phyloP scores from a whole-genome alignment of 2,797 vertebrate genomes.

The Hephaestus fuliginosus region DNA sequence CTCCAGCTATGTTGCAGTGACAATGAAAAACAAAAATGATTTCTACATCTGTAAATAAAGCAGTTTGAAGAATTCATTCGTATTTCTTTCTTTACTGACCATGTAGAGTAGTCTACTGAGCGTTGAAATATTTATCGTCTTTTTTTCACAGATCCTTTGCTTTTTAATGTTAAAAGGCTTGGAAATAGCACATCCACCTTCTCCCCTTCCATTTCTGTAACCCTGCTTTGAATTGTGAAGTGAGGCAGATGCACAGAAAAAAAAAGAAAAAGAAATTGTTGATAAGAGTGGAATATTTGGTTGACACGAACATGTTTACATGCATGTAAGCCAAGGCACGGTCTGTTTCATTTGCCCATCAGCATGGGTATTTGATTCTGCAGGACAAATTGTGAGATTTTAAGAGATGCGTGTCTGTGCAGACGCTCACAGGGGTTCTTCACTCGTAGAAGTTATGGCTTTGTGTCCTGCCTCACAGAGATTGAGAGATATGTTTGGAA shows the following conservation, averaged over 20 bases:
- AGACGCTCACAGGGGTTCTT: slow-evolving; percentile 32
- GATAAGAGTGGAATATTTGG: slow-evolving; percentile 38
- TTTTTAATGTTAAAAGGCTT: slow-evolving; percentile 71
- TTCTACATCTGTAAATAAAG: slow-evolving; percentile 51
- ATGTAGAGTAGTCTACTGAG: slow-evolving; percentile 49
- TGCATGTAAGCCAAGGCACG: slow-evolving; percentile 15
- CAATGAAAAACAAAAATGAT: slow-evolving; percentile 1
- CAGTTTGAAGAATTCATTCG: slow-evolving; percentile 26
- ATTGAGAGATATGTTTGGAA: slow-evolving; percentile 43
- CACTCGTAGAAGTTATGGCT: slow-evolving; percentile 29
- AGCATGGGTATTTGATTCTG: slow-evolving; percentile 27
- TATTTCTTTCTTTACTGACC: slow-evolving; percentile 63
- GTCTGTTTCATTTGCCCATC: slow-evolving; percentile 20
- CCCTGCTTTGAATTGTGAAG: slow-evolving; percentile 37
- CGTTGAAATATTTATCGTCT: slow-evolving; percentile 73
- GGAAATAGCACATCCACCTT: slow-evolving; percentile 56
- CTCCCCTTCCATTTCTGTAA: slow-evolving; percentile 16
- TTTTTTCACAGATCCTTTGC: slow-evolving; percentile 57
- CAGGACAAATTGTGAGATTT: slow-evolving; percentile 23
- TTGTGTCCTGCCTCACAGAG: slow-evolving; percentile 33
- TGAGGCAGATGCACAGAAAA: slow-evolving; percentile 35
- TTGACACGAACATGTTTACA: slow-evolving; percentile 41
- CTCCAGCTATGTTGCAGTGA: slow-evolving; percentile 4
- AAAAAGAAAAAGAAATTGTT: slow-evolving; percentile 38
- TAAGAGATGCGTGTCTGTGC: slow-evolving; percentile 40